Evolutionary conservation across 1,140 invertebrate genomes (phyloP).

Genomic region (Dinothrombium tinctorium): DNA sequence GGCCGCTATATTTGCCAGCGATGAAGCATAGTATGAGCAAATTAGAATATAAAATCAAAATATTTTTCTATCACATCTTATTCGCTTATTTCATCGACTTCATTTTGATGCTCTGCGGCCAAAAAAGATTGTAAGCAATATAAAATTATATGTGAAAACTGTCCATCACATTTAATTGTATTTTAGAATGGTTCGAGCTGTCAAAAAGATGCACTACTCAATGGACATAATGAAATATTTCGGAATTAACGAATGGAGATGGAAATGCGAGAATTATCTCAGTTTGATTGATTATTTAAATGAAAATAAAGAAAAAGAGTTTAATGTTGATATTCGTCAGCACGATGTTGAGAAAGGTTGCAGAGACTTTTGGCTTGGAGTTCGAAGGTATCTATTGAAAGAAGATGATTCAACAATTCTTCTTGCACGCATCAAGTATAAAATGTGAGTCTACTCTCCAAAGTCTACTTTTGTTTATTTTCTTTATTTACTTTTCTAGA

Average conservation of each 20-base stretch:
- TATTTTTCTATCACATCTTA: not conserved
- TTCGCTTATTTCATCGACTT: slow-evolving; percentile 6
- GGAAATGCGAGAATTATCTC: slow-evolving; percentile 41
- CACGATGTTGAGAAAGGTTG: too few relatives aligned
- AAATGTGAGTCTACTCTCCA: not conserved
- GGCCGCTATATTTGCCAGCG: not conserved
- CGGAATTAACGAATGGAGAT: slow-evolving; percentile 50
- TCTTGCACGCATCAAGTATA: not conserved
- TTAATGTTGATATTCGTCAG: slow-evolving; percentile 44
- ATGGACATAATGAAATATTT: slow-evolving; percentile 48
- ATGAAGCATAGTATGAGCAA: not conserved
- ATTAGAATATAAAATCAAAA: not conserved
- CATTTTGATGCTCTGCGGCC: not conserved
- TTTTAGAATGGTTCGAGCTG: slow-evolving; percentile 7
- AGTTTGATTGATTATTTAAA: slow-evolving; percentile 21
- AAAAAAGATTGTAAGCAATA: slow-evolving; percentile 1
- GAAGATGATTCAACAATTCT: slow-evolving; percentile 1
- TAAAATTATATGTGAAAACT: not conserved
- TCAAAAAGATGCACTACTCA: slow-evolving; percentile 9
- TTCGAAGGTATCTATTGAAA: slow-evolving; percentile 1
- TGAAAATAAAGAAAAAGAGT: slow-evolving; percentile 19
- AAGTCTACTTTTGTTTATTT: too few relatives aligned
- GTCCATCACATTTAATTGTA: not conserved
- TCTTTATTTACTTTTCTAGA: too few relatives aligned
- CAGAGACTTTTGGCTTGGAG: not conserved